Percentiles rank a stretch among this genome's conserved stretches.
Evolutionary conservation across 2,113 vertebrate genomes (phyloP).

Genomic region (Oryctolagus cuniculus): mOryCun1.1 NC_091451.1:24316501-24317000

Average conservation of each 20-base stretch:
- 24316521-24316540: not conserved
- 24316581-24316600: not conserved
- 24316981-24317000: too few relatives aligned
- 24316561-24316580: not conserved
- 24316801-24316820: not conserved
- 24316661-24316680: not conserved
- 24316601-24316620: not conserved
- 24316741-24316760: not conserved
- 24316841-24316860: not conserved
- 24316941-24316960: too few relatives aligned
- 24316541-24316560: not conserved
- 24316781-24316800: not conserved
- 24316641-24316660: not conserved
- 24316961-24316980: too few relatives aligned
- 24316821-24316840: not conserved
- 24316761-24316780: not conserved
- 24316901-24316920: not conserved
- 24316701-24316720: not conserved
- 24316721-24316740: not conserved
- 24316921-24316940: not conserved
- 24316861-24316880: constrained; percentile 7
- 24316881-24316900: not conserved
- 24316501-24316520: not conserved
- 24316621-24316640: not conserved
- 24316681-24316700: not conserved